Evolutionary conservation across 2,888 invertebrate genomes (phyloP), one percentile per base, ranked within the genome.

Genomic region (Anaspis maculata): DNA sequence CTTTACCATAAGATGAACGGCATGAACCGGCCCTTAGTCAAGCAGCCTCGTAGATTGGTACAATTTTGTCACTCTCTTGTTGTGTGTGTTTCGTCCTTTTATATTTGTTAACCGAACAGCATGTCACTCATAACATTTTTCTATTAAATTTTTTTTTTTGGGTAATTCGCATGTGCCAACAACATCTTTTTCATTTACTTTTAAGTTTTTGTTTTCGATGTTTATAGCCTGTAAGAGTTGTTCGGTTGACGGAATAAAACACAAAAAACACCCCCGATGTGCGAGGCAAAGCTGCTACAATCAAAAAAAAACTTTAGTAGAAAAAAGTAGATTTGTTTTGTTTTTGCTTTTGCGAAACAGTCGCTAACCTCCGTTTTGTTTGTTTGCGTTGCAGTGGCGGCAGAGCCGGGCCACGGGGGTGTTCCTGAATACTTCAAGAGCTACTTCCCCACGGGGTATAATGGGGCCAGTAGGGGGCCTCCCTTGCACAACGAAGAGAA

Each of bases 1-100:
- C 86, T 98, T 54, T 97, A 97, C 76, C 84, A 85, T 72, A 91
- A 90, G 76, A 87, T 91, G 87, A 94, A 92, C 70, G 90, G 91
- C 64, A 83, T 88, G 75, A 89, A 89, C 72, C 77, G 91, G 60
- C 91, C 92, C 38, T 74, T 91, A 59, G 84, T 88, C 60, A 89
- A 88, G 73, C 90, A 88, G 67, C 85, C 89, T 62, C 79, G 90
- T 70, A 77, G 91, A 73, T 76, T 87, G 84, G 91, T 91, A 79
- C 59, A 36, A 44, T 41, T 45, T 41, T 37, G 32, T n/a, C n/a
- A n/a, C n/a, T n/a, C n/a, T n/a, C n/a, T n/a, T n/a, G n/a, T n/a
- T n/a, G n/a, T n/a, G n/a, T n/a, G n/a, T n/a, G n/a, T n/a, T n/a
- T n/a, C n/a, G n/a, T n/a, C n/a, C n/a, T 21, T 25, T 32, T 16